A percentile compares a stretch with the other conserved stretches of the same genome.
Conservation (phyloP, 2,113 vertebrate genomes). For the Andinoacara biseriatus region DNA sequence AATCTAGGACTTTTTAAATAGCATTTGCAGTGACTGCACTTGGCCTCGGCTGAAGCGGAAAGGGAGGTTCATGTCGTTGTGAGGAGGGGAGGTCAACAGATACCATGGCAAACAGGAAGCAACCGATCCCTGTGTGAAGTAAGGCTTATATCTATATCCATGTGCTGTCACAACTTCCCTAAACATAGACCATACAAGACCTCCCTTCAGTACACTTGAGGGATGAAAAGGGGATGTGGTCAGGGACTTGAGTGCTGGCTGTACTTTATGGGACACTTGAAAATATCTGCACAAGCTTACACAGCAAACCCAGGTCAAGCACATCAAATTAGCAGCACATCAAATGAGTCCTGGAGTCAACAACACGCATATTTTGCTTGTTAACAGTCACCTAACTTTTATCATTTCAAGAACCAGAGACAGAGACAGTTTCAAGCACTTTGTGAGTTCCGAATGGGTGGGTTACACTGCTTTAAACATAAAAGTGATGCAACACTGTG, state of each 20-base stretch:
- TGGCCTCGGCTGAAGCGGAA: slow-evolving; percentile 8
- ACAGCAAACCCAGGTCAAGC: not conserved
- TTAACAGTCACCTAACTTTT: slow-evolving; percentile 17
- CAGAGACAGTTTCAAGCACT: not conserved
- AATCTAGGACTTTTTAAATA: not conserved
- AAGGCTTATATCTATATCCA: slow-evolving; percentile 44
- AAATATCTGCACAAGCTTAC: slow-evolving; percentile 15
- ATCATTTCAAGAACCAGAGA: not conserved
- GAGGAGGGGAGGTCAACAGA: slow-evolving; percentile 7
- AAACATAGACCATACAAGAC: slow-evolving; percentile 45
- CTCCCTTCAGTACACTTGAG: slow-evolving; percentile 37
- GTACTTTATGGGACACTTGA: slow-evolving; percentile 36
- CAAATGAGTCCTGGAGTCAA: not conserved
- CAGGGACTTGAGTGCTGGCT: not conserved
- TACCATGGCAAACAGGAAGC: slow-evolving; percentile 58
- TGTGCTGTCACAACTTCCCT: slow-evolving; percentile 49
- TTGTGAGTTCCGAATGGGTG: not conserved
- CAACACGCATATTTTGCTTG: not conserved
- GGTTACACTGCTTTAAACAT: not conserved
- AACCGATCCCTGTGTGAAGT: slow-evolving; percentile 14
- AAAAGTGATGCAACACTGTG: not conserved
- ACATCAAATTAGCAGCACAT: not conserved
- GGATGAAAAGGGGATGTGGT: slow-evolving; percentile 38
- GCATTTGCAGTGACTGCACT: not conserved
- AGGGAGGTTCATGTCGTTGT: slow-evolving; percentile 32